Conservation (phyloP, 2,888 invertebrate genomes). For the Escarpia spicata region DNA sequence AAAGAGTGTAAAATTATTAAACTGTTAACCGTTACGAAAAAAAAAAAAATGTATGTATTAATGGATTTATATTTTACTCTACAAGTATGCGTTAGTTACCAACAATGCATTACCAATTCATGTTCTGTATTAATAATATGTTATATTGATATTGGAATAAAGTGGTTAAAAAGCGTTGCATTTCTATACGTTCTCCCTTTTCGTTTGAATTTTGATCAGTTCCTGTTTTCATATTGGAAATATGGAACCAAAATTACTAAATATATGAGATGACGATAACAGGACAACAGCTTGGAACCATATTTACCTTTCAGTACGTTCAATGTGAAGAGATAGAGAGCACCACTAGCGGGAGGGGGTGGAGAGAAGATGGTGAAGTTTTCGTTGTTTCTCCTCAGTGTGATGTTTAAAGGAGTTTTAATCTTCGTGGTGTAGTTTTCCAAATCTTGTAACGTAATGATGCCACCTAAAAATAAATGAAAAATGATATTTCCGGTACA, state of each 20-base stretch:
- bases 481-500: not conserved
- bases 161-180: too few species aligned
- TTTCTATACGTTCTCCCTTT: too few species aligned
- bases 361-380: slow-evolving; percentile 33
- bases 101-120: too few species aligned
- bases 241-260: not conserved
- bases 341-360: slow-evolving; percentile 40
- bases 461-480: slow-evolving; percentile 37
- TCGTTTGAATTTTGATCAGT: too few species aligned
- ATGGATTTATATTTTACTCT: too few species aligned
- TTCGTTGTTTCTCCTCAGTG: slow-evolving; percentile 25
- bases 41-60: too few species aligned
- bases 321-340: slow-evolving; percentile 38
- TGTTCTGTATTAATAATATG: too few species aligned
- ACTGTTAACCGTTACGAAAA: too few species aligned
- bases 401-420: slow-evolving; percentile 31
- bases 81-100: too few species aligned
- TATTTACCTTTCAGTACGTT: slow-evolving; percentile 37
- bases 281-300: not conserved
- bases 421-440: slow-evolving; percentile 29
- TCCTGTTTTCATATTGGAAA: too few species aligned
- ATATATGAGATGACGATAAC: not conserved
- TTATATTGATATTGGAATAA: too few species aligned
- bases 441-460: slow-evolving; percentile 40
- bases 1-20: too few species aligned